These are phyloP conservation scores for Ophion obscuratus DNA, from an alignment of 2,888 invertebrate genomes.

Conservation along the genomic window DNA sequence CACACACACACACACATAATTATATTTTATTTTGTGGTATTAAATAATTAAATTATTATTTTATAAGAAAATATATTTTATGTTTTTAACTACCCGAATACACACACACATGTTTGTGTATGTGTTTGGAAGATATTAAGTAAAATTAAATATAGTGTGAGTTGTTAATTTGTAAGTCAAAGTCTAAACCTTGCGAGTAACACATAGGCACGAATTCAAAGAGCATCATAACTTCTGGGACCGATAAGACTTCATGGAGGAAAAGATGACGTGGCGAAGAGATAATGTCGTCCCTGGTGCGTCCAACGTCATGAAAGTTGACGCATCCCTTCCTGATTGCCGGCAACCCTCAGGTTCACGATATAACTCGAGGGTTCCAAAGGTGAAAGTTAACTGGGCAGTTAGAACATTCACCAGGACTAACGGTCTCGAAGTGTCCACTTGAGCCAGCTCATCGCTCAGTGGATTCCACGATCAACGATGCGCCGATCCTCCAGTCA, in stretches of 20 bases:
- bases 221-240: not conserved
- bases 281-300: not conserved
- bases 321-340: constrained; percentile 34
- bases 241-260: not conserved
- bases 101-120: too few species aligned
- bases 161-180: not conserved
- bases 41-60: too few species aligned
- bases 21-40: too few species aligned
- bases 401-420: not conserved
- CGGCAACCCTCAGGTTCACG: constrained; percentile 6
- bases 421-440: not conserved
- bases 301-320: constrained; percentile 41
- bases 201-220: not conserved
- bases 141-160: not conserved
- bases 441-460: constrained; percentile 16
- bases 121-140: not conserved
- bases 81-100: too few species aligned
- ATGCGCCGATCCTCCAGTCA: constrained; percentile 27
- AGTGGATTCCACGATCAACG: not conserved
- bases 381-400: constrained; percentile 14
- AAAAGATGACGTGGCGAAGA: constrained; percentile 34
- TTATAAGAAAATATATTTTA: too few species aligned
- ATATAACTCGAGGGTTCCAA: constrained; percentile 4
- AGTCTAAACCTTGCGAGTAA: not conserved
- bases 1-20: too few species aligned